These are phyloP conservation scores for Chionis minor DNA, from an alignment of 2,113 vertebrate genomes.

Conservation along the genomic window DNA sequence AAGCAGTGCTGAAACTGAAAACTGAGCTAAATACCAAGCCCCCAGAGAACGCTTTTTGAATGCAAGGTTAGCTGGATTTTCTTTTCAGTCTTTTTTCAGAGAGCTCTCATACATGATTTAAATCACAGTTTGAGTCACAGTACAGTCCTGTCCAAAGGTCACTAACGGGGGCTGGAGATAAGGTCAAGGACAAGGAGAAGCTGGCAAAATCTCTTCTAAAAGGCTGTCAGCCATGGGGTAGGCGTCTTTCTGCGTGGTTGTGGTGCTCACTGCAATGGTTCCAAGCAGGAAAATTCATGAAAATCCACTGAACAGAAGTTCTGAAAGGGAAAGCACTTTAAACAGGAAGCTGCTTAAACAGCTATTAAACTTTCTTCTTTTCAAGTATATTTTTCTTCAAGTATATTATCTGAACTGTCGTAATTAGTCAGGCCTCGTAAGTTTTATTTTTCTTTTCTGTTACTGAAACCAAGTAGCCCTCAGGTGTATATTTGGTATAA, in stretches of 20 bases:
- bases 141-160: neutral
- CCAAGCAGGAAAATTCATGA: neutral
- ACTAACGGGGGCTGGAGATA: neutral
- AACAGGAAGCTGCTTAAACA: neutral
- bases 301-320: neutral
- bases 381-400: neutral
- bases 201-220: neutral
- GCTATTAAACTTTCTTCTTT: neutral
- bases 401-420: neutral
- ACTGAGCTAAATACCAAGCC: neutral
- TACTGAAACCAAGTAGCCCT: neutral
- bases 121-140: neutral
- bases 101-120: neutral
- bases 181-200: neutral
- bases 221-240: neutral
- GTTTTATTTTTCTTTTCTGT: neutral
- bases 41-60: neutral
- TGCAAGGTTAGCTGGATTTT: neutral
- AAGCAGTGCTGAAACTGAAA: slow-evolving; percentile 30
- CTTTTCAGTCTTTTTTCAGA: neutral
- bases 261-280: neutral
- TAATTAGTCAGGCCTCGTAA: neutral
- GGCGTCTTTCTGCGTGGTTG: neutral
- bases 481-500: neutral
- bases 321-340: neutral